Evolutionary conservation across 2,888 invertebrate species (phyloP).

Genomic region (Nomada ruficornis): DNA sequence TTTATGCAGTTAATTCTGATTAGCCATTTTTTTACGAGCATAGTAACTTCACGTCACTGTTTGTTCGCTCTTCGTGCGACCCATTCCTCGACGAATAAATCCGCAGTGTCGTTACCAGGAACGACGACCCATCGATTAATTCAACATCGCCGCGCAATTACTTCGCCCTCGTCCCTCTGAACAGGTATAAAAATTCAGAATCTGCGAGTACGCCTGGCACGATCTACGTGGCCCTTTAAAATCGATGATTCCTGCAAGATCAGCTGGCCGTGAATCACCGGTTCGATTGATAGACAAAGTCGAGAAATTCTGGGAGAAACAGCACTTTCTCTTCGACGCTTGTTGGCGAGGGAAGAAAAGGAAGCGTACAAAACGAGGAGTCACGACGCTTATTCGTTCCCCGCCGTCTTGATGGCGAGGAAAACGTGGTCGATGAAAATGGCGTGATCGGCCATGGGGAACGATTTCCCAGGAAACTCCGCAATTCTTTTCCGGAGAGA

Average conservation of each 20-base stretch:
- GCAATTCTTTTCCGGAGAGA: background rate
- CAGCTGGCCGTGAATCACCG: slow-evolving; percentile 8
- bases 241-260: background rate
- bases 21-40: background rate
- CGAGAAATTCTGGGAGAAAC: background rate
- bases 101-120: slow-evolving; percentile 2
- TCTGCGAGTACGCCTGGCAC: too few species aligned
- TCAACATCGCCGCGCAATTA: background rate
- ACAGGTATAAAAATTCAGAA: too few species aligned
- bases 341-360: background rate
- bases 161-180: too few species aligned
- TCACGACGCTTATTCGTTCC: slow-evolving; percentile 11
- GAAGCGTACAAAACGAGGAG: background rate
- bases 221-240: background rate
- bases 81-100: background rate
- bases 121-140: slow-evolving; percentile 4
- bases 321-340: background rate
- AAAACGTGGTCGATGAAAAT: slow-evolving; percentile 15
- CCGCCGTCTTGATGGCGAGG: background rate
- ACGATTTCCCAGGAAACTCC: background rate
- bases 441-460: background rate
- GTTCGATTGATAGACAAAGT: slow-evolving; percentile 2
- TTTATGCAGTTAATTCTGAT: background rate
- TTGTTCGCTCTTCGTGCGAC: background rate
- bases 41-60: background rate